Percentiles rank a stretch among this genome's conserved stretches.
Conservation (phyloP, 1,140 invertebrate species). For the Bombus breviceps region DNA sequence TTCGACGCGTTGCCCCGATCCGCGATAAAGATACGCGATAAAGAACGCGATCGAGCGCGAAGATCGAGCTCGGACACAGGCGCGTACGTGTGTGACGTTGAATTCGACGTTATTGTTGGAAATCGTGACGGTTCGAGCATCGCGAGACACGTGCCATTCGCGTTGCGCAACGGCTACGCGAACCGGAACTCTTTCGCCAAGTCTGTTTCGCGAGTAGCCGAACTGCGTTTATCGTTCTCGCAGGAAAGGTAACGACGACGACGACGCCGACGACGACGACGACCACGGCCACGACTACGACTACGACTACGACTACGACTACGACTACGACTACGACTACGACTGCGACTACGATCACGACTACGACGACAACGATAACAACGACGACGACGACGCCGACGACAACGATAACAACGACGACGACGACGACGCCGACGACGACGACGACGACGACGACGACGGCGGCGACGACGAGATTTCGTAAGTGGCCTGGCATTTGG, state of each 20-base stretch:
- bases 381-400: too few species aligned
- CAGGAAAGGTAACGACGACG: background rate
- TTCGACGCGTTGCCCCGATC: background rate
- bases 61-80: background rate
- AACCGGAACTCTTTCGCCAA: background rate
- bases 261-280: too few species aligned
- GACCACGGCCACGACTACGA: fast-evolving
- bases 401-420: too few species aligned
- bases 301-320: too few species aligned
- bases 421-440: too few species aligned
- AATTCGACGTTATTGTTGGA: background rate
- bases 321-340: fast-evolving
- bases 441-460: too few species aligned
- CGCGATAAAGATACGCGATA: constrained; percentile 16
- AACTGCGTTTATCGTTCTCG: background rate
- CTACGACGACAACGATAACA: too few species aligned
- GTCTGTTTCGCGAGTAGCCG: background rate
- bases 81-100: background rate
- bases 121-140: background rate
- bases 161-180: background rate
- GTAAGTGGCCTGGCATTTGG: too few species aligned
- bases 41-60: background rate
- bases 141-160: background rate
- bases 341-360: too few species aligned
- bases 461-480: too few species aligned